Conservation (phyloP, 2,113 vertebrate genomes). For the Hippocampus mohnikei region DNA sequence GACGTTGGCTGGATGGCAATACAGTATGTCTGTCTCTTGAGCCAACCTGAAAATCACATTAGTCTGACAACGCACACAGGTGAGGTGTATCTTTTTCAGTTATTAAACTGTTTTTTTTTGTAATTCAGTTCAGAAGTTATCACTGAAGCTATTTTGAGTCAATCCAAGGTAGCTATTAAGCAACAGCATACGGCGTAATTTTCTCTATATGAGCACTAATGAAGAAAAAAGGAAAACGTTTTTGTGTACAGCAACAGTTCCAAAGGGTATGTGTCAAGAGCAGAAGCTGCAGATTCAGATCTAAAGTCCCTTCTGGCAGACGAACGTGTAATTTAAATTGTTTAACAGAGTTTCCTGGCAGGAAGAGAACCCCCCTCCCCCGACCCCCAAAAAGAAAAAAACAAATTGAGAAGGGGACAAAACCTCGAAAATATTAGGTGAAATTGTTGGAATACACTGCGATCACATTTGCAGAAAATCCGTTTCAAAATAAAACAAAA, state of each 20-base stretch:
- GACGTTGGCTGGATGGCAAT: no score
- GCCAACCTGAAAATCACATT: no score
- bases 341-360: background rate
- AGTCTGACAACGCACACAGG: no score
- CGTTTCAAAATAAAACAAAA: background rate
- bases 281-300: background rate
- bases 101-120: no score
- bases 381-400: background rate
- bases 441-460: background rate
- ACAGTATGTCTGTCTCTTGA: no score
- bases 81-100: no score
- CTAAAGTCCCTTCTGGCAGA: background rate
- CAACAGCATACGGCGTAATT: no score
- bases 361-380: background rate
- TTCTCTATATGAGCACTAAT: no score
- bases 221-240: no score
- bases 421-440: background rate
- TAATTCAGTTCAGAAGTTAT: no score
- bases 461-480: background rate
- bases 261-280: background rate
- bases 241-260: background rate
- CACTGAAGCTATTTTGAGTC: no score
- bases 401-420: background rate
- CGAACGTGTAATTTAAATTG: background rate
- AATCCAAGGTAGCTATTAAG: no score